Base-by-base conservation (phyloP, 2,797 vertebrate species). In the Sebastiscus albofasciatus region DNA sequence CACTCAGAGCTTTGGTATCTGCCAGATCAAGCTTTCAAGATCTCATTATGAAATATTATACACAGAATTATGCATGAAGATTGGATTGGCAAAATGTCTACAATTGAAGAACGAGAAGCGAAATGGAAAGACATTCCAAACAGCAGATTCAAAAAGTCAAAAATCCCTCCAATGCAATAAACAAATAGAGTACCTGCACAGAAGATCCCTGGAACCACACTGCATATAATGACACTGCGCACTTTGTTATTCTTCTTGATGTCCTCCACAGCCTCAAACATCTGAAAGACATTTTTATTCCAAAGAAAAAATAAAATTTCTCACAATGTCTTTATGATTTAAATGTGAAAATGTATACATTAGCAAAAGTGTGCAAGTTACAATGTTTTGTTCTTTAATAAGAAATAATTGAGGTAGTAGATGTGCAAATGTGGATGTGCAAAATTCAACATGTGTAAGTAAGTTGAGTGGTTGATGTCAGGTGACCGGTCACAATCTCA, bases 121-220 rank as follows among this genome's bases (percentile, higher is more conserved):
- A 42, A 31, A 31, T 24, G 13, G 2, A 36, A 60, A 61, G 24
- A 52, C 11, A 2, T 31, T 42, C 9, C 26, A 42, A 29, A 49
- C 9, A 8, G 29, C 58, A 8, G 1, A 55, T 33, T 33, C 12
- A 10, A 59, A 42, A 2, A 22, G 8, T 26, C 4, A 52, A 11
- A 77, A 24, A 18, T 24, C 8, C 14, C 1, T 42, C 12, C 1
- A 11, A n/a, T 52, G 49, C 49, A 58, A 49, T 27, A n/a, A 67
- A 11, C 26, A 80, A 36, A 46, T 18, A 5, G 31, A 26, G 8
- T 96, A 99, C 98, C 98, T 96, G 98, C 98, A 96, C 98, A 99
- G 95, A 99, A 99, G 90, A 99, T 94, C 79, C 97, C 98, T 39
- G 98, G 98, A 75, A 97, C 98, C 94, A 98, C 89, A 91, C 98